Percentiles rank a stretch among this genome's conserved stretches.
Conservation (phyloP, 2,797 vertebrate genomes). For the Helostoma temminkii region DNA sequence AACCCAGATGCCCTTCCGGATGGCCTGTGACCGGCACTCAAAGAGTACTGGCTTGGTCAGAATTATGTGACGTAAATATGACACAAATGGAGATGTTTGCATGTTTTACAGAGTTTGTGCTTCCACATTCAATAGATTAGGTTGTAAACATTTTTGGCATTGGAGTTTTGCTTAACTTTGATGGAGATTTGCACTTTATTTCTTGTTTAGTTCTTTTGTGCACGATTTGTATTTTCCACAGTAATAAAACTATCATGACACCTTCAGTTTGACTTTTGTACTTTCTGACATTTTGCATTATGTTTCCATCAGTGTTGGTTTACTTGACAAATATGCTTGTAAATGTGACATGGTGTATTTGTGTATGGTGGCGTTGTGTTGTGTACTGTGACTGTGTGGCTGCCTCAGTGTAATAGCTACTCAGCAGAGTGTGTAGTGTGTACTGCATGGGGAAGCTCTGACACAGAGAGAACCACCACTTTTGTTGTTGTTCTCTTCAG, state of each 20-base stretch:
- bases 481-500: conserved; percentile 48
- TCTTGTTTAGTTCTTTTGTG: background rate
- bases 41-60: too few species aligned
- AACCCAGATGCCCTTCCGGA: too few species aligned
- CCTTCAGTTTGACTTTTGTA: conserved; percentile 17
- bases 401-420: conserved; percentile 22
- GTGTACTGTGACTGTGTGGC: conserved; percentile 9
- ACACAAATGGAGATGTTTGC: background rate
- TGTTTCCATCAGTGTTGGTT: conserved; percentile 4
- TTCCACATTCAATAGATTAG: background rate
- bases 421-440: too few species aligned
- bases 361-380: background rate
- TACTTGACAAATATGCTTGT: conserved; percentile 10
- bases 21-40: too few species aligned
- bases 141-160: background rate
- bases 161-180: background rate
- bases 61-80: background rate
- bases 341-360: conserved; percentile 23
- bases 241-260: background rate
- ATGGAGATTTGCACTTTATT: background rate
- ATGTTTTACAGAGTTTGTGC: background rate
- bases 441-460: conserved; percentile 1
- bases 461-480: conserved; percentile 4
- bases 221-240: background rate
- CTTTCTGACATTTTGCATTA: background rate